Evolutionary conservation across 2,113 vertebrate genomes (phyloP).

Genomic region (Dascyllus trimaculatus): DNA sequence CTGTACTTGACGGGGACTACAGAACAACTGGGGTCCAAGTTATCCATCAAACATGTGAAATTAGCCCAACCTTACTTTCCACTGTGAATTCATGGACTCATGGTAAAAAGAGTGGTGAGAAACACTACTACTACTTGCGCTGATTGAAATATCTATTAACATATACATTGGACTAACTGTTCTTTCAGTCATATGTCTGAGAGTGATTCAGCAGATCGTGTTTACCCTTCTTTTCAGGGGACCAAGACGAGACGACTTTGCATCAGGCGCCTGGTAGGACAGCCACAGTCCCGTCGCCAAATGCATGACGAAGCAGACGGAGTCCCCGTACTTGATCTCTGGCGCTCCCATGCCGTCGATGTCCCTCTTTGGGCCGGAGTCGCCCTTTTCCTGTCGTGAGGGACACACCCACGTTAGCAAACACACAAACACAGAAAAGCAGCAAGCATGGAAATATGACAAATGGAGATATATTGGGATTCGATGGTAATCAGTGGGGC

Average conservation of each 20-base stretch:
- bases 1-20: too few species aligned
- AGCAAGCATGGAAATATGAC: constrained; percentile 1
- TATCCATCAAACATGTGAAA: too few species aligned
- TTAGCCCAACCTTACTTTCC: too few species aligned
- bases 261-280: constrained; percentile 94
- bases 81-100: too few species aligned
- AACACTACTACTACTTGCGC: too few species aligned
- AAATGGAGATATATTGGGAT: constrained; percentile 47
- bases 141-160: too few species aligned
- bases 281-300: constrained; percentile 93
- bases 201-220: too few species aligned
- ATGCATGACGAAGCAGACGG: constrained; percentile 94
- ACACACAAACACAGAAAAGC: background rate
- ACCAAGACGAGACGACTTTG: constrained; percentile 94
- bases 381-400: constrained; percentile 90
- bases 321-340: constrained; percentile 98
- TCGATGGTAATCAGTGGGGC: constrained; percentile 45
- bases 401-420: background rate
- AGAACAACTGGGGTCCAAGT: too few species aligned
- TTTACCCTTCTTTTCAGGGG: constrained; percentile 94
- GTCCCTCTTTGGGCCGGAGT: constrained; percentile 90
- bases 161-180: too few species aligned
- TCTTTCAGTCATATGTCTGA: too few species aligned
- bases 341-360: constrained; percentile 96
- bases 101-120: too few species aligned